Evolutionary conservation across 2,888 invertebrate species (phyloP).

Genomic region (Polymixis flavicincta): DNA sequence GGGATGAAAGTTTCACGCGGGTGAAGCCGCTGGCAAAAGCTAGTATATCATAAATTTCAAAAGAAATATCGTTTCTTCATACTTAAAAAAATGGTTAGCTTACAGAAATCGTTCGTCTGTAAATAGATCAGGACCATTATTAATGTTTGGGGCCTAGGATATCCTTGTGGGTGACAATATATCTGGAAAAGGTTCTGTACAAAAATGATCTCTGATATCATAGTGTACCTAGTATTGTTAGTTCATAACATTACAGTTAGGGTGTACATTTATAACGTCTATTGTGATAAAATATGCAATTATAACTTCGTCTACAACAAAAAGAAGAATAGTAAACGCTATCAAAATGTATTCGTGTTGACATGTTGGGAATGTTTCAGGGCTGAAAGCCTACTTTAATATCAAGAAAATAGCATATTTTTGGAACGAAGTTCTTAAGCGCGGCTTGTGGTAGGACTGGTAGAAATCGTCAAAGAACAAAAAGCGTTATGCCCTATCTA

Average conservation of each 20-base stretch:
- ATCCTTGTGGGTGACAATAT: constrained; percentile 46
- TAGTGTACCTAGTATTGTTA: not conserved
- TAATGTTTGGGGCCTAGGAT: constrained; percentile 68
- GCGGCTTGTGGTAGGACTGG: not conserved
- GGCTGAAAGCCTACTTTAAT: not conserved
- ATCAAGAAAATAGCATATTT: too few species aligned
- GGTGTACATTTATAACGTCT: not conserved
- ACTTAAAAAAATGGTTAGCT: constrained; percentile 65
- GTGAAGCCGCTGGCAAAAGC: too few species aligned
- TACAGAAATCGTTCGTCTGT: constrained; percentile 67
- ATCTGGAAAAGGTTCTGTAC: not conserved
- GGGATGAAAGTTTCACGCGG: too few species aligned
- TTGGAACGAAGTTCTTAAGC: not conserved
- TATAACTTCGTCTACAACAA: constrained; percentile 10
- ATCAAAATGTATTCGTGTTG: constrained; percentile 29
- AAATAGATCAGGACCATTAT: constrained; percentile 76
- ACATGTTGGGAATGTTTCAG: constrained; percentile 10
- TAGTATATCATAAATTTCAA: constrained; percentile 44
- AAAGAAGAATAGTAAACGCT: constrained; percentile 21
- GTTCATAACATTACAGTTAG: not conserved
- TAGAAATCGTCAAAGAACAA: not conserved
- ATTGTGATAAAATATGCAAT: not conserved
- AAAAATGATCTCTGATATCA: not conserved
- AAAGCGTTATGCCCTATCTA: not conserved
- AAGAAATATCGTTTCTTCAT: constrained; percentile 72